Conservation (phyloP, 2,888 invertebrate species). For the Tholera decimalis region DNA sequence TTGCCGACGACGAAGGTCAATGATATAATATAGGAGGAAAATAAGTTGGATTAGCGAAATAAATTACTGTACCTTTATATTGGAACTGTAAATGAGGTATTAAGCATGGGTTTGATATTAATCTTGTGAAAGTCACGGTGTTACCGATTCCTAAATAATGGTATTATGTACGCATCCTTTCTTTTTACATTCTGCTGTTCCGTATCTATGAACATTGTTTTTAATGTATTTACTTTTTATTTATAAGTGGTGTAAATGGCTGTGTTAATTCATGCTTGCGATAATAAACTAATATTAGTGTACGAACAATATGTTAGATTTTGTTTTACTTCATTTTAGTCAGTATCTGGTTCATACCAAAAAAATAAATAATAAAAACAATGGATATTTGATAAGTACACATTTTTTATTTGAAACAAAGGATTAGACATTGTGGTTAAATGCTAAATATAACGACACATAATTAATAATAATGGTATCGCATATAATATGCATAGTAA, state of each 20-base stretch:
- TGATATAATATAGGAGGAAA: constrained; percentile 13
- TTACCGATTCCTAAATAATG: neutral
- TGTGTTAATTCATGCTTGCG: constrained; percentile 52
- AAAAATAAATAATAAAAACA: constrained; percentile 10
- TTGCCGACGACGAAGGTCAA: constrained; percentile 27
- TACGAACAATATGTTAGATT: constrained; percentile 12
- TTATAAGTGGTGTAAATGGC: constrained; percentile 32
- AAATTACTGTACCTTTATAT: neutral
- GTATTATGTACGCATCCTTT: constrained; percentile 10
- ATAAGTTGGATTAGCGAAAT: neutral
- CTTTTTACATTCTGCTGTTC: constrained; percentile 3
- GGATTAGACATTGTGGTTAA: constrained; percentile 18
- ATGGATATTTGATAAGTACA: constrained; percentile 2
- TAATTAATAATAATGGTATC: constrained; percentile 28
- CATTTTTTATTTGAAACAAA: constrained; percentile 36
- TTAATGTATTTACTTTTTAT: constrained; percentile 33
- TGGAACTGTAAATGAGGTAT: neutral
- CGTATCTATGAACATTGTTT: neutral
- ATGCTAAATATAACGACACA: constrained; percentile 42
- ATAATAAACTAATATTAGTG: constrained; percentile 36
- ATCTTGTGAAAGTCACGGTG: neutral
- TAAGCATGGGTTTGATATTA: neutral
- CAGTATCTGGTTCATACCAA: neutral
- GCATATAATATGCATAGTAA: constrained; percentile 14
- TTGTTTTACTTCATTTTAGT: constrained; percentile 13